Base-by-base conservation (phyloP, 1,140 invertebrate genomes). In the Penaeus japonicus region DNA sequence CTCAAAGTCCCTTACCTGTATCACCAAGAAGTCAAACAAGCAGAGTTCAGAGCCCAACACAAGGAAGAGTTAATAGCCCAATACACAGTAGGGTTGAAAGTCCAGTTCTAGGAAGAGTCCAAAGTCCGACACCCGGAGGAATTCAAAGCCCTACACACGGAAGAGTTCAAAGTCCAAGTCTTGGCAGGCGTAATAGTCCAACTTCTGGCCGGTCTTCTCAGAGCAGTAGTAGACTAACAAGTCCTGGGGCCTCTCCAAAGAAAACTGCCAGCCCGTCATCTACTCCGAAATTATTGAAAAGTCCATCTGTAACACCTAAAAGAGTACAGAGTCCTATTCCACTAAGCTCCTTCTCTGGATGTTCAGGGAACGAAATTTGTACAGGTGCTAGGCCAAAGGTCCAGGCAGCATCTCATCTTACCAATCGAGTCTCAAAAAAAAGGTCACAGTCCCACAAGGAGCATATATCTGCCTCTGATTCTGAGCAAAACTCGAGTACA, bases 271-370 rank as follows among this genome's bases (percentile, higher is more conserved):
- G 70, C 47, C 80, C 80, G 75, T 32, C 53, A 20, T 20, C 77
- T 39, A 65, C 85, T 80, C 85, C 85, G 62, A 62, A 79, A 35
- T 47, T 62, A 24, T 80, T 62, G n/a, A 54, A 86, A 20, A 39
- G 30, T 80, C 85, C 85, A 47, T n/a, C 24, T n/a, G 39, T 53
- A 47, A 80, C 85, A 20, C 77, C 70, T 3, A 79, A 47, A 24
- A 86, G 53, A 62, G 59, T 53, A 17, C 32, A 47, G 57, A 80
- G 30, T 57, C 75, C 85, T 39, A 22, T 22, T 62, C 85, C 55
- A 62, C 75, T 30, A 65, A 80, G 77, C 53, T 62, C 35, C 24
- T 22, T 12, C 53, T 55, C 32, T n/a, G 53, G 20, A 30, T 10
- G 54, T 30, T 24, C 15, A 53, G 77, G 79, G 59, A 65, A 22